These are phyloP conservation scores for Papilio glaucus DNA, from an alignment of 1,140 invertebrate species.

Conservation along the genomic window DNA sequence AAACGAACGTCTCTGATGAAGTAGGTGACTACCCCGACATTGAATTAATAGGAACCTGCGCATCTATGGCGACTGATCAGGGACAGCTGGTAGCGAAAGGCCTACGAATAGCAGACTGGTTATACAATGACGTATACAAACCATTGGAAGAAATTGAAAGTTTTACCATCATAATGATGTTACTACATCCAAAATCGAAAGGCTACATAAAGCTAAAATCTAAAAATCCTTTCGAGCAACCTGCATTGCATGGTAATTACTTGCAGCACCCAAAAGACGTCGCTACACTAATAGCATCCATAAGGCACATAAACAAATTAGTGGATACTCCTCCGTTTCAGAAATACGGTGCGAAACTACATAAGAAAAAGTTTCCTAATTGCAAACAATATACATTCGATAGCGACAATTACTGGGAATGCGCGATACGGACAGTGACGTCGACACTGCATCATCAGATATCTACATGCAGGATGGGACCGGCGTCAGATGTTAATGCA, in stretches of 20 bases:
- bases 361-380: conserved; percentile 84
- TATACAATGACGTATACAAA: conserved; percentile 84
- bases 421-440: conserved; percentile 86
- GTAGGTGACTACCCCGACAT: conserved; percentile 85
- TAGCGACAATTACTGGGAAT: conserved; percentile 89
- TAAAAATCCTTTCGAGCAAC: conserved; percentile 89
- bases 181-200: conserved; percentile 89
- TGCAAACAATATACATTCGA: conserved; percentile 83
- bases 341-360: conserved; percentile 84
- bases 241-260: conserved; percentile 90
- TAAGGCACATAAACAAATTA: conserved; percentile 86
- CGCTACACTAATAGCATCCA: conserved; percentile 87
- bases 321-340: conserved; percentile 85
- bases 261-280: conserved; percentile 87
- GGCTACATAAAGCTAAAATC: conserved; percentile 87
- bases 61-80: conserved; percentile 85
- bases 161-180: conserved; percentile 88
- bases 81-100: conserved; percentile 84
- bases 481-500: conserved; percentile 84
- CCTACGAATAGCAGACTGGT: conserved; percentile 83
- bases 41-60: conserved; percentile 84
- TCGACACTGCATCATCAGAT: conserved; percentile 88
- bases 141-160: conserved; percentile 85
- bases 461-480: conserved; percentile 91
- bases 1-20: conserved; percentile 84